phyloP scores from a whole-genome alignment of 2,797 vertebrate species.

The Eurystomus glaucurus region DNA sequence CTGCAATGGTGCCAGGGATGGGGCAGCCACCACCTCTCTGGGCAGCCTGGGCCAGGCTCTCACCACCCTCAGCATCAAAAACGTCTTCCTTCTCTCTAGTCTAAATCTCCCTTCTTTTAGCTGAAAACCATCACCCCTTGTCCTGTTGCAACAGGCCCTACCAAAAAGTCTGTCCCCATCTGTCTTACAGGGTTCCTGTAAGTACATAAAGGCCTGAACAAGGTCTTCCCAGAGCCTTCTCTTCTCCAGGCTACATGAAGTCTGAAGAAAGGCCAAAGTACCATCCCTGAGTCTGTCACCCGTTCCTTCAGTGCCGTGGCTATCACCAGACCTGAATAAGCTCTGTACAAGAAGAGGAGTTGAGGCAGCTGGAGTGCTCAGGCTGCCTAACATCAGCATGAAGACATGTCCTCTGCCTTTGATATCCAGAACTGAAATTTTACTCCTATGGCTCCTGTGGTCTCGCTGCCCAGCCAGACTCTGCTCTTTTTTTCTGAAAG shows the following conservation, averaged over 20 bases:
- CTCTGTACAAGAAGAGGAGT: background rate
- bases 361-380: background rate
- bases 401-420: background rate
- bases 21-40: background rate
- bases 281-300: background rate
- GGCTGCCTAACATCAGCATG: background rate
- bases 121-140: background rate
- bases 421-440: background rate
- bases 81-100: background rate
- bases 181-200: background rate
- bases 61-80: background rate
- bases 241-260: background rate
- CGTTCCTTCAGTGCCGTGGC: fast-evolving
- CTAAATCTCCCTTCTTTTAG: background rate
- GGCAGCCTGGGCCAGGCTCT: background rate
- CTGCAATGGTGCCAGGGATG: background rate
- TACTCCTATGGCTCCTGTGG: background rate
- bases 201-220: background rate
- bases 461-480: background rate
- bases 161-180: background rate
- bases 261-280: background rate
- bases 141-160: background rate
- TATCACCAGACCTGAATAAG: background rate
- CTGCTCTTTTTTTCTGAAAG: background rate
- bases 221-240: background rate